These are phyloP conservation scores for Spizaetus ornatus DNA, from an alignment of 2,113 vertebrate species.

Conservation along the genomic window DNA sequence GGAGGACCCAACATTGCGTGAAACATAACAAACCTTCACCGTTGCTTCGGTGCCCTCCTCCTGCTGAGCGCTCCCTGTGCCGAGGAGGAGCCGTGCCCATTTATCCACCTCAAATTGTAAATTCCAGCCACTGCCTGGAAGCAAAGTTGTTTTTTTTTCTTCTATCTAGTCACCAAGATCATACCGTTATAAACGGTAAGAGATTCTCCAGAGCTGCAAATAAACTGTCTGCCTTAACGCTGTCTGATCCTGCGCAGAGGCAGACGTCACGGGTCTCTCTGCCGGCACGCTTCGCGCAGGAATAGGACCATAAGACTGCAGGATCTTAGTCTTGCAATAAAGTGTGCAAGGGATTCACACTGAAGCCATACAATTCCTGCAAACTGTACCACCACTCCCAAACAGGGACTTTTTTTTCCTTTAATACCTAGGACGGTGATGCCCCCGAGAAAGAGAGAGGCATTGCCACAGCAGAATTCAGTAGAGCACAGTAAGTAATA, in stretches of 20 bases:
- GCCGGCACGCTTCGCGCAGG: background rate
- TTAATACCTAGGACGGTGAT: background rate
- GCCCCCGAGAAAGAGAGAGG: background rate
- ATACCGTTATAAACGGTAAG: background rate
- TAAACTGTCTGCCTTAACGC: background rate
- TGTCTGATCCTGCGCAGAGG: background rate
- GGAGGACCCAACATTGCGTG: background rate
- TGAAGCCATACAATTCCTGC: fast-evolving
- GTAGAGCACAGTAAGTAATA: background rate
- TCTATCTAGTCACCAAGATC: background rate
- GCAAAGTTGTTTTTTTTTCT: background rate
- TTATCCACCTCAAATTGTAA: background rate
- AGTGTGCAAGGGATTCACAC: background rate
- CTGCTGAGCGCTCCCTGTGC: background rate
- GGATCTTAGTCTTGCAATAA: background rate
- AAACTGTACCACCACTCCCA: background rate
- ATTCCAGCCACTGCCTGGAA: background rate
- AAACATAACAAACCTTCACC: background rate
- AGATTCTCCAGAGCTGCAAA: background rate
- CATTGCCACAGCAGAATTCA: background rate
- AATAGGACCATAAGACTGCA: background rate
- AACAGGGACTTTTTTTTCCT: background rate
- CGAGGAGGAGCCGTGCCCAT: background rate
- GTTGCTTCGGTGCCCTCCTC: background rate
- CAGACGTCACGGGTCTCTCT: fast-evolving